Base-by-base conservation (phyloP, 1,140 invertebrate species). In the Xylocopa sonorina region DNA sequence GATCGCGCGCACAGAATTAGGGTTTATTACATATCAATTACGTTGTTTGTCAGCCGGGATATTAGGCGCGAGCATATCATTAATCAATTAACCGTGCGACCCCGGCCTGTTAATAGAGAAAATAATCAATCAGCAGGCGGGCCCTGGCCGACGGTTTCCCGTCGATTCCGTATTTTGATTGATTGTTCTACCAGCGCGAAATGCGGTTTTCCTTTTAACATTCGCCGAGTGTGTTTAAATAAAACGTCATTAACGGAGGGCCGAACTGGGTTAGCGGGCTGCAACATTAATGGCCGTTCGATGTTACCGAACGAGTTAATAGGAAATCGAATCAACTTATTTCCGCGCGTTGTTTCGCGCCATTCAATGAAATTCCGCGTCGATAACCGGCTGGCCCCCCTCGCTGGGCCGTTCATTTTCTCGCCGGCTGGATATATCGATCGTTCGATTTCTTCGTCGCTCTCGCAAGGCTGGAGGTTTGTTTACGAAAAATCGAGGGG, bases 311-410 rank as follows among this genome's bases (percentile, higher is more conserved):
- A 78, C 48, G 68, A 46, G 77, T 64, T 78, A 78, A 78, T 78
- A 78, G 68, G 48, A 78, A 78, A 78, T 78, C 77, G 77, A 78
- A 78, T 78, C 77, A 72, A 72, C 77, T 78, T 78, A 72, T 78
- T 78, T 78, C 68, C 57, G 48, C 29, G 58, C 50, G 73, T 78
- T 73, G 77, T 78, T 73, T 78, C 68, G 38, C 69, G 34, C 58
- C 48, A 34, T 38, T 73, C 43, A 78, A 50, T 66, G 41, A 51
- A 64, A 51, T 60, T 60, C 6, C 66, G 16, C 74, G 48, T n/a
- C 43, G 4, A 27, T 34, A 38, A n/a, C n/a, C n/a, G n/a, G n/a
- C n/a, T n/a, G n/a, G n/a, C n/a, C n/a, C n/a, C n/a, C n/a, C 41
- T 7, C 3, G 24, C 38, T 16, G 1, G 34, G 41, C 21, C 32